These are phyloP conservation scores for Dipodomys ordii DNA, from an alignment of 2,113 vertebrate species.

Conservation along the genomic window DNA sequence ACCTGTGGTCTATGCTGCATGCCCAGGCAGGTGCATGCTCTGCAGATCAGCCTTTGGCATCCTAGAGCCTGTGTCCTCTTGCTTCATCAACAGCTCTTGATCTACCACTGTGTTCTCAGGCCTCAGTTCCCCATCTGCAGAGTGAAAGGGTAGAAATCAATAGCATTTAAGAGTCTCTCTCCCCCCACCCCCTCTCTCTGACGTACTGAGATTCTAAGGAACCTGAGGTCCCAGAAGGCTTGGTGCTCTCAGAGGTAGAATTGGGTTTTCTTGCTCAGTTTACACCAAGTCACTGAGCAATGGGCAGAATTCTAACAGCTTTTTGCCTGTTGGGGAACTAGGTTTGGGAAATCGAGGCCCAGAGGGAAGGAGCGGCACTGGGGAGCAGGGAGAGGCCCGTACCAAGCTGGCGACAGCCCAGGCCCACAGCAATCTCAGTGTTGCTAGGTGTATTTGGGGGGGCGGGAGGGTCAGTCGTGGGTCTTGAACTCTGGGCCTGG, in stretches of 20 bases:
- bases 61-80: neutral
- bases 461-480: too few relatives aligned
- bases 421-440: neutral
- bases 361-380: neutral
- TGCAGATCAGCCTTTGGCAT: neutral
- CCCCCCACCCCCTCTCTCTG: neutral
- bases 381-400: neutral
- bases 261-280: neutral
- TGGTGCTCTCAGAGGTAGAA: neutral
- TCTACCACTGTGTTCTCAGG: neutral
- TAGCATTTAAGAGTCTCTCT: neutral
- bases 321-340: neutral
- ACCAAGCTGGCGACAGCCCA: neutral
- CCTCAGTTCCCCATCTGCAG: neutral
- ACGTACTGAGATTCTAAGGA: neutral
- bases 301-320: neutral
- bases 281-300: fast-evolving
- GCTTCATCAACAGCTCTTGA: neutral
- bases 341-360: neutral
- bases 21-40: neutral
- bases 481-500: too few relatives aligned
- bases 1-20: neutral
- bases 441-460: neutral
- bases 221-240: neutral
- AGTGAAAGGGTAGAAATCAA: neutral